phyloP scores from a whole-genome alignment of 2,797 vertebrate genomes.

The Periparus ater region DNA sequence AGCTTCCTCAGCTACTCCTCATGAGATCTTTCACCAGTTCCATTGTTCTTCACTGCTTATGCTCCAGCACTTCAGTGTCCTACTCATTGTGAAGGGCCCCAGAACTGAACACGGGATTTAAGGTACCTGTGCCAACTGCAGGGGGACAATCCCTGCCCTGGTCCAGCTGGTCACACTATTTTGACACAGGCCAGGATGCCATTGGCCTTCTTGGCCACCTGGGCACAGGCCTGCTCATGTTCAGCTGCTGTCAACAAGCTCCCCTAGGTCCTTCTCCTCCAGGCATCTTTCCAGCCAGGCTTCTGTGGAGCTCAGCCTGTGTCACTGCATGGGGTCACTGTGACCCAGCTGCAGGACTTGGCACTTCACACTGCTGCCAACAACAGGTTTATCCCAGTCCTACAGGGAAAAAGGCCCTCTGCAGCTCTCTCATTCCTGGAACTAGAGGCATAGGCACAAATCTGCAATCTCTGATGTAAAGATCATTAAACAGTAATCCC shows the following conservation, averaged over 20 bases:
- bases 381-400: neutral
- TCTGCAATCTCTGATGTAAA: neutral
- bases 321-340: accelerated
- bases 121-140: neutral
- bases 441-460: neutral
- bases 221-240: neutral
- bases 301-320: neutral
- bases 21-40: neutral
- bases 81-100: neutral
- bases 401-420: neutral
- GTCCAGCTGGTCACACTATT: neutral
- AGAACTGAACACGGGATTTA: accelerated
- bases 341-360: neutral
- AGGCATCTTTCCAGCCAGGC: neutral
- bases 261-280: neutral
- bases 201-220: neutral
- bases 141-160: accelerated
- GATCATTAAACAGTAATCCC: neutral
- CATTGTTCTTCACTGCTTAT: accelerated
- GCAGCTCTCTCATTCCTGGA: neutral
- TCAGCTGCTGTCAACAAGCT: accelerated
- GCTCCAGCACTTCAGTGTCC: accelerated
- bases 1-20: accelerated
- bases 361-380: neutral
- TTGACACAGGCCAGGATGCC: neutral